Conservation (phyloP, 2,113 vertebrate species). For the Nothobranchius furzeri region DNA sequence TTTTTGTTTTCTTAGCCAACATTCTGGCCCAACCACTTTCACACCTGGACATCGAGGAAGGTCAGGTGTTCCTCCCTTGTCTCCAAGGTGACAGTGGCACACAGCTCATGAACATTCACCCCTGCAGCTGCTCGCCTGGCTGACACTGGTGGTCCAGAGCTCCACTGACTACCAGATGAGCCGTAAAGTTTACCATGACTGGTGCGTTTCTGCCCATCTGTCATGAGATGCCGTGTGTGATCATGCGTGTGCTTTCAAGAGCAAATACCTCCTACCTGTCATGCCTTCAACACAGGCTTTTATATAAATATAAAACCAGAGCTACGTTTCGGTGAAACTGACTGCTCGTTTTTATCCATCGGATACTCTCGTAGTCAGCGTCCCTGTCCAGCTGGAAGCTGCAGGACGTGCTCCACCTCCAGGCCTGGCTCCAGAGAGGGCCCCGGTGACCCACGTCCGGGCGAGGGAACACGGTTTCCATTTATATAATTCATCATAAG, state of each 20-base stretch:
- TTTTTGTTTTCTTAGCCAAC: too few relatives aligned
- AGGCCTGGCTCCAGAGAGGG: too few relatives aligned
- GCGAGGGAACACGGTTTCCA: too few relatives aligned
- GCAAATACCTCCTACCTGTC: neutral
- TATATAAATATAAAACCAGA: neutral
- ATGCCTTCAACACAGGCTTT: neutral
- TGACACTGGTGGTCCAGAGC: conserved; percentile 30
- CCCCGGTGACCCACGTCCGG: too few relatives aligned
- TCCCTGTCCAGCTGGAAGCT: neutral
- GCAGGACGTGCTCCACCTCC: neutral
- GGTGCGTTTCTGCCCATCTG: conserved; percentile 43
- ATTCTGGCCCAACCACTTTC: neutral
- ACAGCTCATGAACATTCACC: conserved; percentile 21
- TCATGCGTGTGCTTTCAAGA: neutral
- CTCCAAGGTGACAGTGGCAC: conserved; percentile 43
- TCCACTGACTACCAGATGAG: conserved; percentile 54
- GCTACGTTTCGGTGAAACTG: neutral
- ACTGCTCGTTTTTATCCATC: conserved; percentile 19
- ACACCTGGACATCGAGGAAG: conserved; percentile 4
- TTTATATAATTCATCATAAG: too few relatives aligned
- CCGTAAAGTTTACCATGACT: conserved; percentile 50
- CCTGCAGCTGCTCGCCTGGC: conserved; percentile 47
- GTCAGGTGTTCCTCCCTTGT: conserved; percentile 25
- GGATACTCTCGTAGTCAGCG: conserved; percentile 18
- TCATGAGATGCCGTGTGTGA: conserved; percentile 2